Evolutionary conservation across 2,113 vertebrate species (phyloP).

Genomic region (Delphinus delphis): DNA sequence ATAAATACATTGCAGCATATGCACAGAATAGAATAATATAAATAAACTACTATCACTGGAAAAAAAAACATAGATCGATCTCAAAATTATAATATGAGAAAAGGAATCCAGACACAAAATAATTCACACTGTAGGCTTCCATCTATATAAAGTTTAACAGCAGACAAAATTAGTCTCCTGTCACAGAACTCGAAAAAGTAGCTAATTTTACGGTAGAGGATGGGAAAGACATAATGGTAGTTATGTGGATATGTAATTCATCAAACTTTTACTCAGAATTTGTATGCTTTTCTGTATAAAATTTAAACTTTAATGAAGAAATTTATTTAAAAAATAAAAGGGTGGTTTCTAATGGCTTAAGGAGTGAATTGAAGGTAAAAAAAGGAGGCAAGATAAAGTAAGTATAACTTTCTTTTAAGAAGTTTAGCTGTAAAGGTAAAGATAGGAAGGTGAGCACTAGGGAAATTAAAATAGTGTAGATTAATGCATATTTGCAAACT

Average conservation of each 20-base stretch:
- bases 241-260: background rate
- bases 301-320: background rate
- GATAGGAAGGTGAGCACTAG: background rate
- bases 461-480: background rate
- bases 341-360: background rate
- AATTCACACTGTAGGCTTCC: background rate
- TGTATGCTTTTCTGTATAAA: background rate
- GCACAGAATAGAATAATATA: background rate
- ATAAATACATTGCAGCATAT: background rate
- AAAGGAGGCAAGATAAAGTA: background rate
- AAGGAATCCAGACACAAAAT: background rate
- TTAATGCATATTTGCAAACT: background rate
- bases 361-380: background rate
- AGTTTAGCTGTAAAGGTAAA: background rate
- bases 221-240: background rate
- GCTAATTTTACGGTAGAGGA: background rate
- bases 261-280: background rate
- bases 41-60: background rate
- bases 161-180: background rate
- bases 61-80: background rate
- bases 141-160: background rate
- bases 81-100: background rate
- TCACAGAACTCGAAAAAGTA: background rate
- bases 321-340: background rate
- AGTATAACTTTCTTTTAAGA: background rate